Evolutionary conservation across 2,888 invertebrate genomes (phyloP).

Genomic region (Pseudoips prasinana): DNA sequence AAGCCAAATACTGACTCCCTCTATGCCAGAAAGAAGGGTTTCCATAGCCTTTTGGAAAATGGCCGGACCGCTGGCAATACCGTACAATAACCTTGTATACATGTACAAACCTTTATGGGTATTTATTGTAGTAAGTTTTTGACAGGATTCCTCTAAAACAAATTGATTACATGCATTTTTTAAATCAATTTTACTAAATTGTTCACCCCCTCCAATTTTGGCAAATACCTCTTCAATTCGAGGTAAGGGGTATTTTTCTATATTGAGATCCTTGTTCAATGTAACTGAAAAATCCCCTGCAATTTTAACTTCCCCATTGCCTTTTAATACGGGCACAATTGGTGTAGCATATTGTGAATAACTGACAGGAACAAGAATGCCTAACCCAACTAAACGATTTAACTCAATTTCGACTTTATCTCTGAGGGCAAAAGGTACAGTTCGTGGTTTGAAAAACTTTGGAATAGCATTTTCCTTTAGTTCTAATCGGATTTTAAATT

Average conservation of each 20-base stretch:
- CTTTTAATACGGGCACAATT: slow-evolving; percentile 25
- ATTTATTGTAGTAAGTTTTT: slow-evolving; percentile 17
- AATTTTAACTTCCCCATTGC: slow-evolving; percentile 17
- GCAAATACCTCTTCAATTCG: slow-evolving; percentile 21
- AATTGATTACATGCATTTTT: not conserved
- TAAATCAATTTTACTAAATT: slow-evolving; percentile 5
- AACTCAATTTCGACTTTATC: slow-evolving; percentile 28
- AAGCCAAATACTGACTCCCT: slow-evolving; percentile 23
- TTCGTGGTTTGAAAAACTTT: slow-evolving; percentile 28
- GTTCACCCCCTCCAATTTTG: not conserved
- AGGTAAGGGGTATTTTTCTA: slow-evolving; percentile 28
- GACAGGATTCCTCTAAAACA: not conserved
- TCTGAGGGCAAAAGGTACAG: slow-evolving; percentile 33
- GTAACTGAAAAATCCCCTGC: slow-evolving; percentile 21
- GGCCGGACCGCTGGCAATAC: slow-evolving; percentile 28
- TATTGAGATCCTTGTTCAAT: slow-evolving; percentile 24
- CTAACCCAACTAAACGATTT: not conserved
- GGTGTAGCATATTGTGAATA: not conserved
- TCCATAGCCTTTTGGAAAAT: slow-evolving; percentile 44
- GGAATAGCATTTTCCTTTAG: slow-evolving; percentile 17
- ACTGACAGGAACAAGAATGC: not conserved
- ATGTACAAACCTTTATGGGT: slow-evolving; percentile 35
- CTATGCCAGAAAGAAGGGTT: slow-evolving; percentile 18
- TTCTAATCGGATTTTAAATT: slow-evolving; percentile 14
- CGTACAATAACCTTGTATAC: slow-evolving; percentile 18